Base-by-base conservation (phyloP, 2,113 vertebrate species). In the Sinocyclocheilus maitianheensis region DNA sequence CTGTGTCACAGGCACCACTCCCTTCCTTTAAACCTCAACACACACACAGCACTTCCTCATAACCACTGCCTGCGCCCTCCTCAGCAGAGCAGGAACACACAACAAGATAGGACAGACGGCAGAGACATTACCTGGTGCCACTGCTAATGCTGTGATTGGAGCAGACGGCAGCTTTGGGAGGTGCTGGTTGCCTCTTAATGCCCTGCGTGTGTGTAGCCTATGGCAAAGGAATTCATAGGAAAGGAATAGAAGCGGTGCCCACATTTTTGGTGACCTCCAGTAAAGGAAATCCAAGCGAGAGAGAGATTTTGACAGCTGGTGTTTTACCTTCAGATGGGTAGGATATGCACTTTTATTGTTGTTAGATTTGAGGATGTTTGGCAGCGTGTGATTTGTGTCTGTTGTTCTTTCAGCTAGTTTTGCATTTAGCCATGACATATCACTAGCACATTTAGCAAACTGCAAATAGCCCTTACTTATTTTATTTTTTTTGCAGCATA, bases 101-200 rank as follows among this genome's bases (percentile, higher is more conserved):
- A 87, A 14, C 55, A 14, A 8, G 30, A n/a, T 51, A 81, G 83
- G 58, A 69, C 84, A 72, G 65, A 43, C 84, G 22, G 84, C 76
- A 76, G 91, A 94, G 89, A 93, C 92, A 88, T 90, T 62, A 79
- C 55, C 84, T 84, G 77, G 86, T 90, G 91, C 92, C 93, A 93
- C 93, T 84, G 83, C 90, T 90, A 93, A 92, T 86, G 89, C 63
- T 34, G 51, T 55, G 24, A 30, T 48, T 77, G 14, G 51, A 55
- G 76, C 76, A 77, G 51, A 77, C 26, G 46, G 30, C 34, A n/a
- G 46, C 3, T 3, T 55, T 77, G 67, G 84, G 85, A 90, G 89
- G 88, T 75, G 85, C 89, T 85, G 84, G 77, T 77, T 88, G 86
- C 86, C 65, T 67, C 62, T 93, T 90, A 92, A 86, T 89, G 90